Conservation (phyloP, 2,888 invertebrate genomes). For the Mesochorus sp. region DNA sequence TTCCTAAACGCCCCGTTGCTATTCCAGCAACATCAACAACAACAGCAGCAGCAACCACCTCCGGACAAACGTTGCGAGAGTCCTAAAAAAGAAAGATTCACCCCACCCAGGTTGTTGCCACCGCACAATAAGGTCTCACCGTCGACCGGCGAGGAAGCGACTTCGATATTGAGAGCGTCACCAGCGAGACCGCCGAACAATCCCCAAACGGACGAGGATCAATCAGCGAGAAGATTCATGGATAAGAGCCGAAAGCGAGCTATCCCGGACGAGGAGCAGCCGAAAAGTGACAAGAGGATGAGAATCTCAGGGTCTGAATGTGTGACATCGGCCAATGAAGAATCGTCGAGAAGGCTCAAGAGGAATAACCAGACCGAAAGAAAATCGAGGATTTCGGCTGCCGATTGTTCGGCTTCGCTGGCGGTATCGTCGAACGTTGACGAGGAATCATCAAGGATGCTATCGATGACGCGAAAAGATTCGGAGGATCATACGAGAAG, state of each 20-base stretch:
- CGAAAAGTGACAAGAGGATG: constrained; percentile 34
- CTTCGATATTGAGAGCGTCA: constrained; percentile 86
- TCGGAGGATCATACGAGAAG: no score
- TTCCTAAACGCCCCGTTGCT: constrained; percentile 86
- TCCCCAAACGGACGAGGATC: constrained; percentile 75
- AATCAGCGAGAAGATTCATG: constrained; percentile 48
- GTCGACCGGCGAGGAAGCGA: constrained; percentile 86
- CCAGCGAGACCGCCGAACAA: constrained; percentile 88
- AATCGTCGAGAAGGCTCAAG: no score
- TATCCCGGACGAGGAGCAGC: constrained; percentile 43
- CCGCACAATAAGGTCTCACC: constrained; percentile 85
- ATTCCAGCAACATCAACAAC: constrained; percentile 78
- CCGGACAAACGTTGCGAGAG: constrained; percentile 84
- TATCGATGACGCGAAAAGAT: no score
- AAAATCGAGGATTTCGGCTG: no score
- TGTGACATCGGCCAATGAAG: constrained; percentile 11
- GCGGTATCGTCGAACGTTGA: constrained; percentile 55
- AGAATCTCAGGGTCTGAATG: constrained; percentile 21
- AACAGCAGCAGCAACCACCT: constrained; percentile 23
- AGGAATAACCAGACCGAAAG: no score
- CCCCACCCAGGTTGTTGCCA: constrained; percentile 84
- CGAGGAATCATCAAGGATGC: no score
- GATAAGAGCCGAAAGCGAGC: constrained; percentile 42
- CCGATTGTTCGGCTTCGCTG: no score
- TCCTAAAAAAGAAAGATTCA: constrained; percentile 84